Evolutionary conservation across 2,113 vertebrate species (phyloP).

Genomic region (Eretmochelys imbricata): DNA sequence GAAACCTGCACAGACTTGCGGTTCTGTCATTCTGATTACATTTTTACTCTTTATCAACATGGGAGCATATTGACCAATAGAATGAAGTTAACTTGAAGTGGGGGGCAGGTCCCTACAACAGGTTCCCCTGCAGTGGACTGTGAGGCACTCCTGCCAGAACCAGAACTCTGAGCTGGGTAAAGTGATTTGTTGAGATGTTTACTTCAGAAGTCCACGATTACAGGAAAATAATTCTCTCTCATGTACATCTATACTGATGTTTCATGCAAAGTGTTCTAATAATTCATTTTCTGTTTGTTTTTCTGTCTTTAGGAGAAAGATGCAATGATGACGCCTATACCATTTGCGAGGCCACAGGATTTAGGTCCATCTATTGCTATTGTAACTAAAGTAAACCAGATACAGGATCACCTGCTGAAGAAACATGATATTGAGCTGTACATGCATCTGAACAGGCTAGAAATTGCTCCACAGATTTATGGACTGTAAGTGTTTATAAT

Average conservation of each 20-base stretch:
- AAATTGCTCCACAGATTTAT: slow-evolving; percentile 98
- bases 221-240: background rate
- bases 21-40: background rate
- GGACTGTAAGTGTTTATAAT: slow-evolving; percentile 90
- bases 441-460: slow-evolving; percentile 96
- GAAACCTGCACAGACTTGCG: slow-evolving; percentile 6
- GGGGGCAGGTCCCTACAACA: background rate
- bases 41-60: background rate
- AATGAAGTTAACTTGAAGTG: background rate
- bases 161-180: background rate
- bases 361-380: slow-evolving; percentile 95
- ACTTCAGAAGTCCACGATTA: background rate
- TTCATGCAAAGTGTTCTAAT: slow-evolving; percentile 3
- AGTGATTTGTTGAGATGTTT: background rate
- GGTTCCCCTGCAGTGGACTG: background rate
- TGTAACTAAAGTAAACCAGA: slow-evolving; percentile 98
- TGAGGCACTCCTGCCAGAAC: background rate
- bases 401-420: slow-evolving; percentile 97
- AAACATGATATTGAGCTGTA: slow-evolving; percentile 96
- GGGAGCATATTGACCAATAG: background rate
- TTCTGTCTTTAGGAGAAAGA: slow-evolving; percentile 88
- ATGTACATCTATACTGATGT: background rate
- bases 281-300: background rate
- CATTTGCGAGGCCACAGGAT: slow-evolving; percentile 97
- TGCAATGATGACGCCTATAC: slow-evolving; percentile 91